Evolutionary conservation across 2,888 invertebrate genomes (phyloP).

Genomic region (Helleia helle): DNA sequence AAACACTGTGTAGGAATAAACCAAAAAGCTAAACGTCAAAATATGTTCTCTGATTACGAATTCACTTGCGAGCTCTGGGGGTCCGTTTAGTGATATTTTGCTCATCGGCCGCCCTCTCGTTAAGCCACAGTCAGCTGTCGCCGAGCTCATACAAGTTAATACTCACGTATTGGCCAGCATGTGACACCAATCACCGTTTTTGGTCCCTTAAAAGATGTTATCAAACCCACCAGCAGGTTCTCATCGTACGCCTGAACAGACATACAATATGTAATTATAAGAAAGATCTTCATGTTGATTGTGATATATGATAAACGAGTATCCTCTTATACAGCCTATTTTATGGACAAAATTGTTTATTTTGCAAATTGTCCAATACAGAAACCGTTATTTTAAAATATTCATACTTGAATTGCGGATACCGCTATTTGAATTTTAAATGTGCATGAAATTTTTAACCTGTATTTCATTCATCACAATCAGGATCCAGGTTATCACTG

Average conservation of each 20-base stretch:
- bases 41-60: too few species aligned
- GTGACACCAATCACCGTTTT: slow-evolving; percentile 12
- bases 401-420: neutral
- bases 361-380: slow-evolving; percentile 22
- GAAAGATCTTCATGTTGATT: slow-evolving; percentile 4
- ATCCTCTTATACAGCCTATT: slow-evolving; percentile 6
- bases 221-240: slow-evolving; percentile 10
- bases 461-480: too few species aligned
- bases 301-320: neutral
- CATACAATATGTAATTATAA: slow-evolving; percentile 1
- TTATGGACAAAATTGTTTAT: slow-evolving; percentile 22
- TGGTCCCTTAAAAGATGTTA: slow-evolving; percentile 12
- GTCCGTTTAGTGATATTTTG: too few species aligned
- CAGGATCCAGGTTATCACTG: too few species aligned
- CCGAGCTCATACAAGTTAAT: too few species aligned
- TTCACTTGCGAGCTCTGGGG: too few species aligned
- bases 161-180: slow-evolving; percentile 16
- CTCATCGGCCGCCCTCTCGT: too few species aligned
- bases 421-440: slow-evolving; percentile 5
- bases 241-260: slow-evolving; percentile 7
- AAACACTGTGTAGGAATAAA: too few species aligned
- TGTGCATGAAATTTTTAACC: neutral
- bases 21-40: too few species aligned
- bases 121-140: too few species aligned
- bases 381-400: slow-evolving; percentile 8